phyloP scores from a whole-genome alignment of 2,797 vertebrate genomes.

The Danionella dracula region DNA sequence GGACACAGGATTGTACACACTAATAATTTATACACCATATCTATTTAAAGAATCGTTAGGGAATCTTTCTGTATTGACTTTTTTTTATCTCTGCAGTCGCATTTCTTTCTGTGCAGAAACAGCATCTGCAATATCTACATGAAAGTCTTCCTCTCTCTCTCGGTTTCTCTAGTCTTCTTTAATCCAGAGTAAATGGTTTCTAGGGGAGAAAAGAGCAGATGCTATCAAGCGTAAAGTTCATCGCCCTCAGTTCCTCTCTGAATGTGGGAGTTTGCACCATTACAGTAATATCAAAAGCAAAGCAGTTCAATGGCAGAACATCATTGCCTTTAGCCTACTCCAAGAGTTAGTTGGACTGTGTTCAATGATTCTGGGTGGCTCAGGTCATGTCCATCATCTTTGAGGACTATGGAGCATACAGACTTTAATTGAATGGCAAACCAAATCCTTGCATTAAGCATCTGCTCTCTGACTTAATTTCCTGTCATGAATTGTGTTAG shows the following conservation, averaged over 20 bases:
- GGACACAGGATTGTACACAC: no score
- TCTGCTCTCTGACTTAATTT: neutral
- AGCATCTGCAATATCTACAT: neutral
- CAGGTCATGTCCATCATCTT: neutral
- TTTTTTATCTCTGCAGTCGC: neutral
- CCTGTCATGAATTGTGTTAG: neutral
- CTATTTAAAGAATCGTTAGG: no score
- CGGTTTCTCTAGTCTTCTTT: neutral
- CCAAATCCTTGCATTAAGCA: neutral
- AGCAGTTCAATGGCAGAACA: neutral
- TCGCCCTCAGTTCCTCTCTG: neutral
- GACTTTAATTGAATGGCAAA: neutral
- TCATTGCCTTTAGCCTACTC: neutral
- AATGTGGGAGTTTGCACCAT: conserved; percentile 5
- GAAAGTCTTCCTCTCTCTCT: neutral
- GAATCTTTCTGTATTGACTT: neutral
- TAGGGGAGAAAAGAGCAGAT: conserved; percentile 15
- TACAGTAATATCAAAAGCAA: neutral
- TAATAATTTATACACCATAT: no score
- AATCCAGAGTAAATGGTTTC: conserved; percentile 16
- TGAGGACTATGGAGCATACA: neutral
- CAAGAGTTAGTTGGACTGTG: neutral
- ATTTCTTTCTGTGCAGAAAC: neutral
- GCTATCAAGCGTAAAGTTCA: conserved; percentile 19
- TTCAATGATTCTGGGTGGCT: neutral